Evolutionary conservation across 2,888 invertebrate genomes (phyloP).

Genomic region (Eupithecia subfuscata): DNA sequence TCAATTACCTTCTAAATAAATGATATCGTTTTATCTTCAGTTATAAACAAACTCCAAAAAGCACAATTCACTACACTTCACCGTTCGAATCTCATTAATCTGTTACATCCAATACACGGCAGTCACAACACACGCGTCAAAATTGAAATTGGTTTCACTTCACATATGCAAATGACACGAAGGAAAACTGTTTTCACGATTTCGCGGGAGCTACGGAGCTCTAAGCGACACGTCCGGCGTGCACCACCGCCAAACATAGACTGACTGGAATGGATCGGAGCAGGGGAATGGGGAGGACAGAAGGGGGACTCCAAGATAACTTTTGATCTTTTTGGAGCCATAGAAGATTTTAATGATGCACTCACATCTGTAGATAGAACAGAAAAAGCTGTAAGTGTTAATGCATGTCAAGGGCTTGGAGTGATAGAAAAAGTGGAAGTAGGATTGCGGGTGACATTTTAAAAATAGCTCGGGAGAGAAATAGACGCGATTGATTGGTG

Average conservation of each 20-base stretch:
- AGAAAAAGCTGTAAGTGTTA: conserved; percentile 83
- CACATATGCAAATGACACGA: conserved; percentile 74
- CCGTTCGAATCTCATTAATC: conserved; percentile 56
- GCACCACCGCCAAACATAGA: conserved; percentile 67
- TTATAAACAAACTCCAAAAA: conserved; percentile 47
- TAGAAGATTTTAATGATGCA: conserved; percentile 82
- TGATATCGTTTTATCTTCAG: conserved; percentile 20
- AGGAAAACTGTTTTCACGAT: conserved; percentile 74
- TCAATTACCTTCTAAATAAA: conserved; percentile 29
- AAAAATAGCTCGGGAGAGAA: conserved; percentile 71
- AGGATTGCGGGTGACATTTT: conserved; percentile 79
- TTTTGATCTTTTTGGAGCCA: conserved; percentile 82
- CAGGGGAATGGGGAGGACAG: conserved; percentile 64
- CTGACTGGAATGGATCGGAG: conserved; percentile 66
- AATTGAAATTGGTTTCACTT: conserved; percentile 75
- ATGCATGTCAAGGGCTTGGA: conserved; percentile 81
- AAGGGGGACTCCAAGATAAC: conserved; percentile 77
- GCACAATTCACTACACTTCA: conserved; percentile 64
- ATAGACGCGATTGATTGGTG: conserved; percentile 57
- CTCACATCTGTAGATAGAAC: conserved; percentile 77
- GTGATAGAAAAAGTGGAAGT: conserved; percentile 75
- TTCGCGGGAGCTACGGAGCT: conserved; percentile 52
- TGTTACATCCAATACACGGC: conserved; percentile 54
- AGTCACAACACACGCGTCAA: conserved; percentile 68
- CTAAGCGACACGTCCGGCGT: conserved; percentile 57